A percentile compares a stretch with the other conserved stretches of the same genome.
Conservation (phyloP, 2,113 vertebrate genomes). For the Oplegnathus fasciatus region DNA sequence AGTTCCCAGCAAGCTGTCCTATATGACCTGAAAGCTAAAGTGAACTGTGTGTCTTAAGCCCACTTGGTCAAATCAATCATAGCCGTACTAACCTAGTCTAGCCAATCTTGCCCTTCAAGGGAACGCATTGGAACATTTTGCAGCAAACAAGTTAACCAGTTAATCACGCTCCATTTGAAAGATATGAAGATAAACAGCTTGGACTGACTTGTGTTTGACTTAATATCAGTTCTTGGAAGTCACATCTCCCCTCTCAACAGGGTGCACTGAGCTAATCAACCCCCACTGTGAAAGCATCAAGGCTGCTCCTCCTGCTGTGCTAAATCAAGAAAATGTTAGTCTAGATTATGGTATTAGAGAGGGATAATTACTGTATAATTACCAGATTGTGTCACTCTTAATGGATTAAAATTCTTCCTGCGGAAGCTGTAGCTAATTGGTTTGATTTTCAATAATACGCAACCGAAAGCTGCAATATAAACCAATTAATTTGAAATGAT, state of each 20-base stretch:
- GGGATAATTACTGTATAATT: conserved; percentile 43
- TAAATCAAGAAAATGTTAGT: conserved; percentile 35
- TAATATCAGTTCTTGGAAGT: conserved; percentile 38
- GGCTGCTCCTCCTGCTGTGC: conserved; percentile 28
- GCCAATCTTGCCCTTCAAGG: not conserved
- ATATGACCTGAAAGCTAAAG: conserved; percentile 12
- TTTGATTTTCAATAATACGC: conserved; percentile 24
- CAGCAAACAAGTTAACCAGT: conserved; percentile 10
- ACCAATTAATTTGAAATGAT: conserved; percentile 16
- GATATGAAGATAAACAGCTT: conserved; percentile 26
- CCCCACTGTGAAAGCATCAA: conserved; percentile 42
- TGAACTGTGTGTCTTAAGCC: conserved; percentile 1
- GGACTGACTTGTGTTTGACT: conserved; percentile 34
- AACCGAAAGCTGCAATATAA: conserved; percentile 1
- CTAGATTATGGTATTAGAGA: conserved; percentile 44
- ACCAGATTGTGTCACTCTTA: conserved; percentile 20
- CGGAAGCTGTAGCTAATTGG: conserved; percentile 24
- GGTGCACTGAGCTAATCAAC: conserved; percentile 57
- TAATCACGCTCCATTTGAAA: conserved; percentile 1
- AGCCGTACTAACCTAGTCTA: not conserved
- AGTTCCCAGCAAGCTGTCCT: not conserved
- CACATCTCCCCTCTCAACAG: conserved; percentile 29
- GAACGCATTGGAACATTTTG: not conserved
- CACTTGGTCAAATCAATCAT: not conserved
- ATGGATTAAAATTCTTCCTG: conserved; percentile 15